Percentiles rank a stretch among this genome's conserved stretches.
These are phyloP conservation scores for Bombyx mori DNA, from an alignment of 1,140 invertebrate genomes.

Conservation along the genomic window ASM3026992v2 NC_085107.1:7975001-7975500, in stretches of 20 bases:
- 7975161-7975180: slow-evolving; percentile 82
- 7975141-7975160: slow-evolving; percentile 93
- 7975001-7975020: background rate
- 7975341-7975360: background rate
- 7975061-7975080: slow-evolving; percentile 95
- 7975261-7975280: slow-evolving; percentile 75
- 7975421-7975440: background rate
- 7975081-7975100: slow-evolving; percentile 99
- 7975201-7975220: slow-evolving; percentile 89
- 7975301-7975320: slow-evolving; percentile 63
- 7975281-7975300: slow-evolving; percentile 49
- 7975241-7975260: slow-evolving; percentile 79
- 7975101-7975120: slow-evolving; percentile 92
- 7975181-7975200: slow-evolving; percentile 86
- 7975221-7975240: slow-evolving; percentile 75
- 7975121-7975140: slow-evolving; percentile 91
- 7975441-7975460: background rate
- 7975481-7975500: no score
- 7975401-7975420: background rate
- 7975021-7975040: background rate
- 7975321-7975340: slow-evolving; percentile 36
- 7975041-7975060: slow-evolving; percentile 6
- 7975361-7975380: no score
- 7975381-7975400: no score
- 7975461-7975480: background rate